phyloP scores from a whole-genome alignment of 2,797 vertebrate genomes.

The Gymnocypris eckloni region DNA sequence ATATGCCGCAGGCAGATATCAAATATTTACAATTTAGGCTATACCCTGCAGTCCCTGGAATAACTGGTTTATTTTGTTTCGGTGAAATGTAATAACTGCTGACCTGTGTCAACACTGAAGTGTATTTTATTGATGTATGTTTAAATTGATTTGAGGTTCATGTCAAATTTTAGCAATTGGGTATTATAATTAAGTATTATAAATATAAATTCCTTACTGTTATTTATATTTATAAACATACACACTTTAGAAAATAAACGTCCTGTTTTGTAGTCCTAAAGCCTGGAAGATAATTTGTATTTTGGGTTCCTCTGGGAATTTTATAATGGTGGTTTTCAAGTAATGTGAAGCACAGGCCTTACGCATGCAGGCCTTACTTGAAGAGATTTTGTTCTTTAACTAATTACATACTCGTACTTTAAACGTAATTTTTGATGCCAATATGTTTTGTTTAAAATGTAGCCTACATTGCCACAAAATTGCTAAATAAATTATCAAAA shows the following conservation, averaged over 20 bases:
- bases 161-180: background rate
- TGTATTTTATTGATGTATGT: background rate
- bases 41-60: background rate
- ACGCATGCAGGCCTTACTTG: background rate
- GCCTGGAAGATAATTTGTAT: background rate
- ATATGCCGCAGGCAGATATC: background rate
- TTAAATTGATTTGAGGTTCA: background rate
- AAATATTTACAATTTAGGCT: background rate
- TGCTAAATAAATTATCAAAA: background rate
- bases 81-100: background rate
- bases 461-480: background rate
- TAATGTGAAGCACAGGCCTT: background rate
- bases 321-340: background rate
- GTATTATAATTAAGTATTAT: background rate
- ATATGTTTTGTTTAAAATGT: background rate
- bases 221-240: background rate
- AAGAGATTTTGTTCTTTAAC: background rate
- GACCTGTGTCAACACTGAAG: background rate
- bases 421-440: background rate
- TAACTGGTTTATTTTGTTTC: conserved; percentile 1
- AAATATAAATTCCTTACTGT: background rate
- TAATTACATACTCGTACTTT: background rate
- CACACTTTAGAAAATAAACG: background rate
- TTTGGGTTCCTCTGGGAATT: background rate
- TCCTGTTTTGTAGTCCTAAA: background rate